These are phyloP conservation scores for Apotomis turbidana DNA, from an alignment of 2,888 invertebrate species.

Conservation along the genomic window DNA sequence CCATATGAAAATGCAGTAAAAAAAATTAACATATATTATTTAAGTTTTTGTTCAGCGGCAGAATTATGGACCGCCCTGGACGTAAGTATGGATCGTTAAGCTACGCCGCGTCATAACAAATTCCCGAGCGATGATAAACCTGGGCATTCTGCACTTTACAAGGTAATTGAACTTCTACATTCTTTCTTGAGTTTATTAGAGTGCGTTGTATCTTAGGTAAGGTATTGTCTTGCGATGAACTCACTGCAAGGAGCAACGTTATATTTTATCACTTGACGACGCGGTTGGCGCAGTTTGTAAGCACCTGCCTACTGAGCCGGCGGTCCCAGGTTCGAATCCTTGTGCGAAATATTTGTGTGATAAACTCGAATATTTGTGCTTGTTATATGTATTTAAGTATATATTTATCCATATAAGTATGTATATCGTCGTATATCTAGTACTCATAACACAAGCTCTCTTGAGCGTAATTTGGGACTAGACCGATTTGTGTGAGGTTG, in stretches of 20 bases:
- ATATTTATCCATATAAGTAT: no score
- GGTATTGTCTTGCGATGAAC: slow-evolving; percentile 10
- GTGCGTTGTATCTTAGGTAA: slow-evolving; percentile 16
- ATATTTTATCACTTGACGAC: background rate
- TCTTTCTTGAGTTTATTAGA: slow-evolving; percentile 1
- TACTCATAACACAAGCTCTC: no score
- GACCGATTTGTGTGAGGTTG: no score
- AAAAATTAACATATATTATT: background rate
- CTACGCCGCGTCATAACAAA: slow-evolving; percentile 59
- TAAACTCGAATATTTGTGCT: no score
- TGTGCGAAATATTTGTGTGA: no score
- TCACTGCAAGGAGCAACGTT: background rate
- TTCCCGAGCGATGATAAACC: slow-evolving; percentile 54
- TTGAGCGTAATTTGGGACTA: no score
- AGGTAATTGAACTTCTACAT: slow-evolving; percentile 38
- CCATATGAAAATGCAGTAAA: no score
- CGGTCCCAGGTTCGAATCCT: no score
- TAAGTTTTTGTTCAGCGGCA: slow-evolving; percentile 12
- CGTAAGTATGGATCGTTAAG: slow-evolving; percentile 64
- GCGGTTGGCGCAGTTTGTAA: no score
- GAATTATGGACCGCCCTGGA: slow-evolving; percentile 46
- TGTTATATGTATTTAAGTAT: no score
- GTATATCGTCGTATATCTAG: no score
- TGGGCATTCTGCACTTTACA: slow-evolving; percentile 32
- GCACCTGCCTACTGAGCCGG: no score